Base-by-base conservation (phyloP, 2,888 invertebrate genomes). In the Caenorhabditis afra region DNA sequence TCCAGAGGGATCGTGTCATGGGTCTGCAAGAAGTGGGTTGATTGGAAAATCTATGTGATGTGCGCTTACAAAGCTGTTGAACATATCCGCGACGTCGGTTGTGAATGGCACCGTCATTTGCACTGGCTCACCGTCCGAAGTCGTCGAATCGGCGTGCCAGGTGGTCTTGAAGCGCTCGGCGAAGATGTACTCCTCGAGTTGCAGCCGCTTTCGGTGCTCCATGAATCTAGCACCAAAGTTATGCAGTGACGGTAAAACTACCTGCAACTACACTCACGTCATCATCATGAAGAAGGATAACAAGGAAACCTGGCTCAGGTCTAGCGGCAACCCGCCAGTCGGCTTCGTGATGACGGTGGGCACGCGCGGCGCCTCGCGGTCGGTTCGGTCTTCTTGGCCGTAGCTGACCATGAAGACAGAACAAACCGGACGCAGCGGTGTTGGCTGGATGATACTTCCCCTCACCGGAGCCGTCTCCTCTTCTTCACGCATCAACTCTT, bases 31-130 rank as follows among this genome's bases (percentile, higher is more conserved):
- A 20, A 1, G 0, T n/a, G 29, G 47, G n/a, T n/a, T n/a, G n/a
- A n/a, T n/a, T n/a, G n/a, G n/a, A n/a, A n/a, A n/a, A n/a, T n/a
- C n/a, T n/a, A n/a, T n/a, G n/a, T n/a, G n/a, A n/a, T n/a, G n/a
- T n/a, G n/a, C n/a, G n/a, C 57, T 57, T n/a, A 57, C 57, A 22
- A 41, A 57, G 57, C 41, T 57, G 14, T 41, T 57, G 41, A 57
- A 57, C 20, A 57, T 41, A 22, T 57, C 57, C 3, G 41, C 37
- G 0, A 41, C 39, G 7, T 68, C 52, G 11, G 41, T 41, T 0
- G 68, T 68, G 16, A 68, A 68, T 41, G 68, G 68, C n/a, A 68
- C 68, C 3, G 68, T 59, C 29, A 52, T 52, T 12, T 18, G 23
- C 7, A 59, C 22, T 1, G 18, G 10, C 0, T 59, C n/a, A 2